A percentile compares a stretch with the other conserved stretches of the same genome.
These are phyloP conservation scores for Lycaon pictus DNA, from an alignment of 2,113 vertebrate species.

Conservation along the genomic window DNA sequence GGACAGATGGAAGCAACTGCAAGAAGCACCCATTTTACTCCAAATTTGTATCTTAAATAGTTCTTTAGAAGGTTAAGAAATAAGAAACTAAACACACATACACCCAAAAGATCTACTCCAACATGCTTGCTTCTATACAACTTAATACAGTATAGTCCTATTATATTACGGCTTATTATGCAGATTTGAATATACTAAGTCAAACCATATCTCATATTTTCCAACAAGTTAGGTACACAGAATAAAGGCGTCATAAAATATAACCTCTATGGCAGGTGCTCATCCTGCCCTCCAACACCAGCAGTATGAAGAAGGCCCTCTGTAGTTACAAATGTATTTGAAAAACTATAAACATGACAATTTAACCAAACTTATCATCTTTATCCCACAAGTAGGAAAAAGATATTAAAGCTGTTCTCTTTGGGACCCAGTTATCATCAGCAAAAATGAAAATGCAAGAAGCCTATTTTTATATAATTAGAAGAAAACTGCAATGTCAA, in stretches of 20 bases:
- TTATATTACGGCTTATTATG: slow-evolving; percentile 70
- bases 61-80: slow-evolving; percentile 67
- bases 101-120: slow-evolving; percentile 63
- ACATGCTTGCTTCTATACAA: slow-evolving; percentile 79
- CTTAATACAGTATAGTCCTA: slow-evolving; percentile 73
- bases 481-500: slow-evolving; percentile 74
- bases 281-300: slow-evolving; percentile 56
- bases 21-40: slow-evolving; percentile 79
- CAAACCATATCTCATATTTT: slow-evolving; percentile 64
- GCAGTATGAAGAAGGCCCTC: slow-evolving; percentile 68
- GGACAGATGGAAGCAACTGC: slow-evolving; percentile 74
- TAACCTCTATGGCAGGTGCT: slow-evolving; percentile 59
- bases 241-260: slow-evolving; percentile 61
- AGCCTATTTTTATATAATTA: slow-evolving; percentile 48
- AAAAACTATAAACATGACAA: slow-evolving; percentile 78
- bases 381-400: slow-evolving; percentile 76
- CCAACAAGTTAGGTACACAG: slow-evolving; percentile 59
- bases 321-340: slow-evolving; percentile 74
- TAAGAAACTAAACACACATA: slow-evolving; percentile 53
- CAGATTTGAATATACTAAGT: slow-evolving; percentile 73
- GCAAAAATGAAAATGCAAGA: slow-evolving; percentile 76
- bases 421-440: slow-evolving; percentile 81
- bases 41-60: slow-evolving; percentile 71
- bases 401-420: slow-evolving; percentile 80
- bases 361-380: slow-evolving; percentile 77